Evolutionary conservation across 2,888 invertebrate genomes (phyloP).

Genomic region (Trissoscelio sp.): DNA sequence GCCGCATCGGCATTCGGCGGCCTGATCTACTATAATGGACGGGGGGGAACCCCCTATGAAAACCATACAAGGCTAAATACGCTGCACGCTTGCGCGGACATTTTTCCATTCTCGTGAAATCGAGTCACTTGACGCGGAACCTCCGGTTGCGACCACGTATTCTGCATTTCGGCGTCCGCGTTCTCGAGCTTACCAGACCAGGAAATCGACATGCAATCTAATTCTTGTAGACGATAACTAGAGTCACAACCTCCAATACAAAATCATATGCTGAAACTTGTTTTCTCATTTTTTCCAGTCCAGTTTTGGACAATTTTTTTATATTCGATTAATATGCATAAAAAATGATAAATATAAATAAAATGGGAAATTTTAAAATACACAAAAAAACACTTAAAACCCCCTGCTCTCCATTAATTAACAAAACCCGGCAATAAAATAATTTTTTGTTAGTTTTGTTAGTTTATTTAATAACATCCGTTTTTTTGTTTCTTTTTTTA

Average conservation of each 20-base stretch:
- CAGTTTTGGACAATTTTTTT: background rate
- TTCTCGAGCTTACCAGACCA: conserved; percentile 54
- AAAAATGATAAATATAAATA: too few relatives aligned
- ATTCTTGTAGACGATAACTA: conserved; percentile 52
- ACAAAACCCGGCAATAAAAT: too few relatives aligned
- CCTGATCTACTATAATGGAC: conserved; percentile 43
- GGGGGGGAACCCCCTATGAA: conserved; percentile 35
- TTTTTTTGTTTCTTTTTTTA: too few relatives aligned
- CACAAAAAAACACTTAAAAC: too few relatives aligned
- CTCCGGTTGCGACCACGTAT: conserved; percentile 38
- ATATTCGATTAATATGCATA: too few relatives aligned
- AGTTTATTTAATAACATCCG: too few relatives aligned
- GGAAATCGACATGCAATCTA: conserved; percentile 61
- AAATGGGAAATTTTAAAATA: too few relatives aligned
- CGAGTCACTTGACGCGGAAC: conserved; percentile 60
- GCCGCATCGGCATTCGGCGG: conserved; percentile 29
- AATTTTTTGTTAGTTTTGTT: too few relatives aligned
- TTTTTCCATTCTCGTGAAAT: conserved; percentile 62
- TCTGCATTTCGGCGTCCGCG: conserved; percentile 59
- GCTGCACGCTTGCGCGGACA: conserved; percentile 51
- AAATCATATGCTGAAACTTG: conserved; percentile 1
- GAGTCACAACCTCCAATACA: conserved; percentile 16
- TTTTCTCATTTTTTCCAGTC: background rate
- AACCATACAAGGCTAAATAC: conserved; percentile 58
- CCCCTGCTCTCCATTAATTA: too few relatives aligned